Conservation (phyloP, 1,140 invertebrate genomes). For the Paraescarpia echinospica region DNA sequence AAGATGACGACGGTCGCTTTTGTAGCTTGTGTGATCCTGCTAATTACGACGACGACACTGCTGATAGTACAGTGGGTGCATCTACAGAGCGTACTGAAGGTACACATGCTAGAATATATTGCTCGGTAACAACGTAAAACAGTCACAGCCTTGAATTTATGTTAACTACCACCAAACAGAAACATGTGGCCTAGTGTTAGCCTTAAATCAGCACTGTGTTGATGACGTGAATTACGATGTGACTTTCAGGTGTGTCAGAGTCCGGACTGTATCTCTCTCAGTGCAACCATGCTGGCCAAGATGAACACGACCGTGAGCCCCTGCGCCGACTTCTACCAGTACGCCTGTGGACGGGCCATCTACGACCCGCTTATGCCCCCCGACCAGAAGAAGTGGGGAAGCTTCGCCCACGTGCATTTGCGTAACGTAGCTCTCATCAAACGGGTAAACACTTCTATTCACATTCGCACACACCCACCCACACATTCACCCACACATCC, state of each 20-base stretch:
- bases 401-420: neutral
- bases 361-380: constrained; percentile 33
- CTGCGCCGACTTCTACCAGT: constrained; percentile 93
- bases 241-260: constrained; percentile 17
- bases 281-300: constrained; percentile 54
- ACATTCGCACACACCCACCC: too few species aligned
- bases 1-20: neutral
- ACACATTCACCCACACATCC: too few species aligned
- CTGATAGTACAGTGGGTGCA: neutral
- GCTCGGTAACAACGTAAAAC: neutral
- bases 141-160: neutral
- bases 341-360: constrained; percentile 70
- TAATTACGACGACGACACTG: neutral
- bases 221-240: too few species aligned
- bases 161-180: too few species aligned
- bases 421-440: constrained; percentile 16
- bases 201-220: too few species aligned
- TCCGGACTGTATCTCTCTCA: constrained; percentile 37
- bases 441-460: neutral
- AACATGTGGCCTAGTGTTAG: too few species aligned
- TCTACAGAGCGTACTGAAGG: neutral
- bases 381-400: constrained; percentile 19
- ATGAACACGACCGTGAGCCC: constrained; percentile 70
- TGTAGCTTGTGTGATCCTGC: neutral
- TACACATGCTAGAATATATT: neutral